These are phyloP conservation scores for Strix uralensis DNA, from an alignment of 2,113 vertebrate genomes.

Conservation along the genomic window DNA sequence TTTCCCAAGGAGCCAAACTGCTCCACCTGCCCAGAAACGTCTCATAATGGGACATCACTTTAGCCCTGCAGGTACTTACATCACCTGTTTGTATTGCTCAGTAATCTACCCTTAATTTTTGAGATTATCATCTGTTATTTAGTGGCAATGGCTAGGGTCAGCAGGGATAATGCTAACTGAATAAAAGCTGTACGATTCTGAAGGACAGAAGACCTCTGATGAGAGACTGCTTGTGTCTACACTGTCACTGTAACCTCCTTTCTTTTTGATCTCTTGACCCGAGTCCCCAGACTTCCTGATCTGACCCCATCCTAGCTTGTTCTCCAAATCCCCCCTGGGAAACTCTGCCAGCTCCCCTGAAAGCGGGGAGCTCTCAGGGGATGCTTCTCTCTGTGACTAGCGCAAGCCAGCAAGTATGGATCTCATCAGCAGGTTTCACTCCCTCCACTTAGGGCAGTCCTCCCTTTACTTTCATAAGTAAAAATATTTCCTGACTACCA, in stretches of 20 bases:
- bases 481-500: neutral
- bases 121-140: neutral
- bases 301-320: rapidly evolving
- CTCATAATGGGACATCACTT: neutral
- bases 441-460: neutral
- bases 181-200: neutral
- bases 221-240: neutral
- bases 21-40: neutral
- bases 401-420: neutral
- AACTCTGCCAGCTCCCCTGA: neutral
- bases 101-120: neutral
- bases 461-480: neutral
- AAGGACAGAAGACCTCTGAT: neutral
- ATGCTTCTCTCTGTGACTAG: neutral
- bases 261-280: neutral
- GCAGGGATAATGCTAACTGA: neutral
- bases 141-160: neutral
- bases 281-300: neutral
- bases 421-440: neutral
- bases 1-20: neutral
- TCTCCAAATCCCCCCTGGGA: too few species aligned
- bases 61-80: neutral
- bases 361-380: neutral
- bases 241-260: neutral
- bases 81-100: neutral